These are phyloP conservation scores for Parapsyche elsis DNA, from an alignment of 1,140 invertebrate genomes.

Conservation along the genomic window DNA sequence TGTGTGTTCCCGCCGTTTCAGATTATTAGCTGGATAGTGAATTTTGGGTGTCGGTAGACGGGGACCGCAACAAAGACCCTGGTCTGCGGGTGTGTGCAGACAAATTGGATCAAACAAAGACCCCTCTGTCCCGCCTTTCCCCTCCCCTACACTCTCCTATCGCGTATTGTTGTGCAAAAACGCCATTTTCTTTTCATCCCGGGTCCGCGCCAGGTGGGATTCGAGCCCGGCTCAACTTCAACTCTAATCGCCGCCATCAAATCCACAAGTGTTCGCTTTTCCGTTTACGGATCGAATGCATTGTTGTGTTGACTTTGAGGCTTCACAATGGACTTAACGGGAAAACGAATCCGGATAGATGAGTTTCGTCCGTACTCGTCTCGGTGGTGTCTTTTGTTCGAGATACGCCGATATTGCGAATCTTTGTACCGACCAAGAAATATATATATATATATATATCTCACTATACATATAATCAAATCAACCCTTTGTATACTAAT, in stretches of 20 bases:
- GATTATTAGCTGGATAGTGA: conserved; percentile 14
- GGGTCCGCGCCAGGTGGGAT: neutral
- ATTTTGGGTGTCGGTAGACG: neutral
- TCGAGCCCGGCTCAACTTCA: conserved; percentile 8
- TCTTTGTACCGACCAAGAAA: neutral
- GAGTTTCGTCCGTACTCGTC: neutral
- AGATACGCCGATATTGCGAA: neutral
- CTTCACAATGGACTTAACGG: conserved; percentile 13
- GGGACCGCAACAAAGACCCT: conserved; percentile 20
- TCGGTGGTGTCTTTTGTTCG: neutral
- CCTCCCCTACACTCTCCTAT: too few relatives aligned
- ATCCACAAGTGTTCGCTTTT: conserved; percentile 26
- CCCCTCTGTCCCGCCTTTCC: neutral
- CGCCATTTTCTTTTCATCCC: conserved; percentile 14
- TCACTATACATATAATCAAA: neutral
- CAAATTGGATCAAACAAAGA: conserved; percentile 45
- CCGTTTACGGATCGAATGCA: neutral
- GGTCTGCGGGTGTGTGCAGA: neutral
- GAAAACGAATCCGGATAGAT: neutral
- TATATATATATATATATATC: neutral
- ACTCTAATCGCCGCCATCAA: conserved; percentile 25
- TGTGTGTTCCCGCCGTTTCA: neutral
- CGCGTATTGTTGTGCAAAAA: conserved; percentile 27
- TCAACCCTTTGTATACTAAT: too few relatives aligned
- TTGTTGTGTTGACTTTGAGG: conserved; percentile 33